These are phyloP conservation scores for Psilopsiagon aymara DNA, from an alignment of 2,113 vertebrate genomes.

Conservation along the genomic window DNA sequence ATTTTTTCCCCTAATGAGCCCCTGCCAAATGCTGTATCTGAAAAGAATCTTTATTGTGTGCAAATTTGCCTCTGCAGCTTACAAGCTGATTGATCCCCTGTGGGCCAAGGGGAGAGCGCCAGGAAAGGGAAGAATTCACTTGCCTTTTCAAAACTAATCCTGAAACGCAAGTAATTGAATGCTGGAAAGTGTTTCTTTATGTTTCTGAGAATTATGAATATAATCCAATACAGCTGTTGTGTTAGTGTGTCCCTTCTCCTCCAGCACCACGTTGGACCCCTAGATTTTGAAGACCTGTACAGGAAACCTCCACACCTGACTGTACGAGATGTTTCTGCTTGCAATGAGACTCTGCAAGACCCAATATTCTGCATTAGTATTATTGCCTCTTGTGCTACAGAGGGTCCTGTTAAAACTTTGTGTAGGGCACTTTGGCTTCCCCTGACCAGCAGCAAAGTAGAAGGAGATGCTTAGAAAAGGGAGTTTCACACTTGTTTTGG, in stretches of 20 bases:
- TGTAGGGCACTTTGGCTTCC: not conserved
- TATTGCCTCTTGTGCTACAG: not conserved
- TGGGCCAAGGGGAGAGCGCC: conserved; percentile 29
- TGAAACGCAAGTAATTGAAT: not conserved
- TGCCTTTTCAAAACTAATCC: conserved; percentile 42
- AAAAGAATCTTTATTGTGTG: conserved; percentile 33
- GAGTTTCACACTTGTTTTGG: not conserved
- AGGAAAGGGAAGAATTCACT: not conserved
- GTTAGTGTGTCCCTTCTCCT: not conserved
- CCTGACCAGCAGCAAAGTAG: not conserved
- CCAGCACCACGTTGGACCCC: not conserved
- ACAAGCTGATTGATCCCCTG: conserved; percentile 20
- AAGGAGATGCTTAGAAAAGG: not conserved
- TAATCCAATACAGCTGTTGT: conserved; percentile 25
- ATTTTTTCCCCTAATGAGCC: not conserved
- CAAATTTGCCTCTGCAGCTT: not conserved
- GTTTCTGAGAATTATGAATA: conserved; percentile 6
- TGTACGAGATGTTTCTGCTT: not conserved
- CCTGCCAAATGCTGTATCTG: not conserved
- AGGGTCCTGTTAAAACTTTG: not conserved
- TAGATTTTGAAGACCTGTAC: not conserved
- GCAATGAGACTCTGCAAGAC: not conserved
- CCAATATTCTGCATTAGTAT: not conserved
- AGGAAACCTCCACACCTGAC: not conserved
- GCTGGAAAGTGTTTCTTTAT: conserved; percentile 11